These are phyloP conservation scores for Anthoptus insignis DNA, from an alignment of 2,888 invertebrate genomes.

Conservation along the genomic window DNA sequence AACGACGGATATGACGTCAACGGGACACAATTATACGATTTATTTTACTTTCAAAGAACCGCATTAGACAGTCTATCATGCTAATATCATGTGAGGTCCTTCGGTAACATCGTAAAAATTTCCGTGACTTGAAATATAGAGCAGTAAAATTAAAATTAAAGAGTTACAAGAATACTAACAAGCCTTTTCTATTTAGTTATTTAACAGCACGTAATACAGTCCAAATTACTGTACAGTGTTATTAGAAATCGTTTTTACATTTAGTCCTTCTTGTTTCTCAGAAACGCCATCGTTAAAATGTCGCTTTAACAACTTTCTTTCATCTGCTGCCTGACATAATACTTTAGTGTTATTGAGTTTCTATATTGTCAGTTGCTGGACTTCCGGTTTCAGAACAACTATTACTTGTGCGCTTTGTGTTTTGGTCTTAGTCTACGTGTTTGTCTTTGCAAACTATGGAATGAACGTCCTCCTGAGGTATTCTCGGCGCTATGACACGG, in stretches of 20 bases:
- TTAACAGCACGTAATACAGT: slow-evolving; percentile 1
- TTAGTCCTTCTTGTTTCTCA: neutral
- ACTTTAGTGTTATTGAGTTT: slow-evolving; percentile 1
- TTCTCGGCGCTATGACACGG: no score
- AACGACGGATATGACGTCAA: slow-evolving; percentile 57
- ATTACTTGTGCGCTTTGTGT: no score
- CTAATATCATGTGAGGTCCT: slow-evolving; percentile 33
- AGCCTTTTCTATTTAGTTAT: slow-evolving; percentile 2
- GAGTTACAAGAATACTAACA: neutral
- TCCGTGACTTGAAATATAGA: slow-evolving; percentile 44
- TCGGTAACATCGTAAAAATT: slow-evolving; percentile 39
- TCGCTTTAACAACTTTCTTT: slow-evolving; percentile 26
- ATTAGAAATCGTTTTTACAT: slow-evolving; percentile 1
- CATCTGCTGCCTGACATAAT: slow-evolving; percentile 9
- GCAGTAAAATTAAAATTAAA: slow-evolving; percentile 28
- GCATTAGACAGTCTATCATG: slow-evolving; percentile 46
- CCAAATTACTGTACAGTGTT: neutral
- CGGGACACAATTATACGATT: slow-evolving; percentile 55
- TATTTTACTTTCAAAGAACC: slow-evolving; percentile 17
- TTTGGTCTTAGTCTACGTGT: no score
- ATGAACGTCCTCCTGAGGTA: no score
- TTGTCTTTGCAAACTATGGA: no score
- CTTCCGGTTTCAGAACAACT: slow-evolving; percentile 26
- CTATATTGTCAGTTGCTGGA: slow-evolving; percentile 1
- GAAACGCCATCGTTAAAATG: slow-evolving; percentile 14